Evolutionary conservation across 2,888 invertebrate genomes (phyloP), one percentile per base, ranked within the genome.

Genomic region (Tinea semifulvella): DNA sequence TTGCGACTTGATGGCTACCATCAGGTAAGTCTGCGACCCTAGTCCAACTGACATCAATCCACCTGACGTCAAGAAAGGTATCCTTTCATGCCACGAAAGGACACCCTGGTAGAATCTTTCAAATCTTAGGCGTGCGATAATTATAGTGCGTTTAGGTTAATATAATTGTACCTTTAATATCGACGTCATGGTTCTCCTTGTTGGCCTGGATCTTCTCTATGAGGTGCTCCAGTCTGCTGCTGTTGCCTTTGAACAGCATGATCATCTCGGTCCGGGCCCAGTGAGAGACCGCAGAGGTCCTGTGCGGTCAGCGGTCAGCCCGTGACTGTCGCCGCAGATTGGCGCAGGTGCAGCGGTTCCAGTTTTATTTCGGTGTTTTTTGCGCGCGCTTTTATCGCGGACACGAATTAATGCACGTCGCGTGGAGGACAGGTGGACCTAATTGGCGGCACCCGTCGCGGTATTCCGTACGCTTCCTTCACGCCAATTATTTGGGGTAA

Each of bases 241-340:
- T 92, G 71, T 92, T 92, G 51, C 92, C 92, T 67, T 91, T 92
- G 83, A 92, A 92, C 69, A 92, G 82, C 92, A 92, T 92, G 72
- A 82, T 82, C 82, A 82, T 82, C 61, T 63, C 75, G 11, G 31
- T 16, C 13, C 22, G 16, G 8, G 16, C 31, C 14, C 31, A 31
- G 13, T 14, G 26, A 11, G 6, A 14, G 3, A n/a, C 42, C 17
- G 17, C n/a, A 20, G 13, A 3, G 4, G 18, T 18, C 14, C 11
- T 40, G 38, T 27, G 16, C 44, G 40, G 40, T 40, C 40, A 27
- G 39, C 20, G 11, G 13, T 35, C 22, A 44, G 36, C n/a, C n/a
- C n/a, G n/a, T 42, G 18, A 50, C 54, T 56, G 48, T 47, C 53
- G 51, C 48, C 54, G 55, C 55, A 55, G 61, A 63, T 62, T 56